phyloP scores from a whole-genome alignment of 2,113 vertebrate species.

The Rhinoptilus africanus region DNA sequence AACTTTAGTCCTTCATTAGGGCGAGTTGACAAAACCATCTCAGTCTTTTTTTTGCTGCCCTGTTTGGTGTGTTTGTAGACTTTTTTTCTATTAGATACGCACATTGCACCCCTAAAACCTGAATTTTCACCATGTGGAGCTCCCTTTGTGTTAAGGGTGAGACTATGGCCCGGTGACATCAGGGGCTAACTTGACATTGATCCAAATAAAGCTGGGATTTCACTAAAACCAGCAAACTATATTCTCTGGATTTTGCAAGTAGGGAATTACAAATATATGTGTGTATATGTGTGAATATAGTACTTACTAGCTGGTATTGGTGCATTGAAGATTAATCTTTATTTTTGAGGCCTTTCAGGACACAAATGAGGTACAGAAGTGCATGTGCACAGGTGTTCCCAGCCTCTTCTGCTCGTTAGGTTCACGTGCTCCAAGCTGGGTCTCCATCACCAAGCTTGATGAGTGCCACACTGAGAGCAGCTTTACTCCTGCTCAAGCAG shows the following conservation, averaged over 20 bases:
- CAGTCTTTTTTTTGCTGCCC: too few species aligned
- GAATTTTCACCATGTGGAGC: not conserved
- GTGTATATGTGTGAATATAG: too few species aligned
- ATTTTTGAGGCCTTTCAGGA: not conserved
- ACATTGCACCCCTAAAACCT: not conserved
- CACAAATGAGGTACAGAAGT: too few species aligned
- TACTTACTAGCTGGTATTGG: not conserved
- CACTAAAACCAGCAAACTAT: not conserved
- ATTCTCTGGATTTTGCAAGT: not conserved
- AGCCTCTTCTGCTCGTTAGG: too few species aligned
- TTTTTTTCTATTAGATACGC: not conserved
- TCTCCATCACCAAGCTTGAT: accelerated
- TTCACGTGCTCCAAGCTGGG: accelerated
- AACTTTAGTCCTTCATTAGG: not conserved
- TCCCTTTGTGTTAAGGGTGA: not conserved
- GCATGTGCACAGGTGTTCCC: accelerated
- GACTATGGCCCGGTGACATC: accelerated
- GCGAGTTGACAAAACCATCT: not conserved
- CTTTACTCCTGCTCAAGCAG: not conserved
- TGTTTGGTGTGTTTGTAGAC: not conserved
- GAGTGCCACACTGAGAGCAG: not conserved
- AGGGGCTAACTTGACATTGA: not conserved
- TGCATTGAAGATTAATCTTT: not conserved
- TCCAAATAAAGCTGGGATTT: not conserved
- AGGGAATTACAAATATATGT: not conserved